Base-by-base conservation (phyloP, 2,797 vertebrate genomes). In the Aeoliscus strigatus region DNA sequence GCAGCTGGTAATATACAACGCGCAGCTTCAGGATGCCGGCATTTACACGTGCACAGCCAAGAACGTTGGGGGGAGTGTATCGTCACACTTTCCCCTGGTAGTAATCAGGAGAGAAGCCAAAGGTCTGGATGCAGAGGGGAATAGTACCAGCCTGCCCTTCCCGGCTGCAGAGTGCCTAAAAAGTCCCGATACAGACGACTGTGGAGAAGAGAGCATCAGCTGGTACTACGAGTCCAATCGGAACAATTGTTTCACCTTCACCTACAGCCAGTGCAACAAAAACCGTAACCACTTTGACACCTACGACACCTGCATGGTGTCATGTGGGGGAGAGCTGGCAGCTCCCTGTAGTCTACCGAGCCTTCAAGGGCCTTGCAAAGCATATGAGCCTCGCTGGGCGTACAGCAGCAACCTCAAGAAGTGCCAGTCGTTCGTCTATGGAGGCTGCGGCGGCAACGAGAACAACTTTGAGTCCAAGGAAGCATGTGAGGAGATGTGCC, bases 381-480 rank as follows among this genome's bases (percentile, higher is more conserved):
- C 93, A 7, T 99, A 97, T 0, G 91, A 90, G 25, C 93, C 93
- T 0, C 85, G 96, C 16, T 99, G 96, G 96, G 91, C 91, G 0
- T 99, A 96, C 66, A 97, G 91, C 65, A 79, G 85, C 69, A 42
- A 86, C 63, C 82, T 76, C 0, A 86, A 75, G 25, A 89, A 91
- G 61, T 99, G 96, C 78, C 92, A 94, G 71, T 90, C 93, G 38
- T 98, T 98, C 60, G 88, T 99, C 67, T 99, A 94, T 0, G 92
- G 96, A 0, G 96, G 96, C 11, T 99, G 96, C 0, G 92, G 90
- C 2, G 96, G 96, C 47, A 99, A 99, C 0, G 85, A 91, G 39
- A 99, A 99, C 88, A 99, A 98, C 83, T 99, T 98, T 42, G 91
- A 92, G 59, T 96, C 93, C 46, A 90, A 91, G 3, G 92, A 96